A percentile compares a stretch with the other conserved stretches of the same genome.
Evolutionary conservation across 2,797 vertebrate genomes (phyloP).

Genomic region (Melanotaenia pygmaea): DNA sequence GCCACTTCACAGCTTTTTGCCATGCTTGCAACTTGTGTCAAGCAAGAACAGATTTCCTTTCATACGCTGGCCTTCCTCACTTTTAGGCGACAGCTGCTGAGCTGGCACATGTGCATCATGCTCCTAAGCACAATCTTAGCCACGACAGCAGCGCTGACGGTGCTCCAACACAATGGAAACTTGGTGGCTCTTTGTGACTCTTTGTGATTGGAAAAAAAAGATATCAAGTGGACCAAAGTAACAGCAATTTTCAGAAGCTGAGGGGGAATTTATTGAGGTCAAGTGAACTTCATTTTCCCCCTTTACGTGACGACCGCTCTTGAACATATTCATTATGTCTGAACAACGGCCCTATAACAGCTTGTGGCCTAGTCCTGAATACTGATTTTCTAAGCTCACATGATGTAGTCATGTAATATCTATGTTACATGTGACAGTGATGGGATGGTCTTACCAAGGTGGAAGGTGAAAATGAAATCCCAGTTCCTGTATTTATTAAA

Average conservation of each 20-base stretch:
- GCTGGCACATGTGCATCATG: slow-evolving; percentile 65
- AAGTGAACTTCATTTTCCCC: slow-evolving; percentile 66
- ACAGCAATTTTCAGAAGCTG: slow-evolving; percentile 72
- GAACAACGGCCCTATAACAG: slow-evolving; percentile 51
- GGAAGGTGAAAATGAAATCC: slow-evolving; percentile 14
- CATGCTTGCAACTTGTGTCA: slow-evolving; percentile 65
- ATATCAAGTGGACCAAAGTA: slow-evolving; percentile 69
- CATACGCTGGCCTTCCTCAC: slow-evolving; percentile 54
- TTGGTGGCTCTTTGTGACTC: slow-evolving; percentile 53
- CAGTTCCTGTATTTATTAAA: not conserved
- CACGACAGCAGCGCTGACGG: slow-evolving; percentile 69
- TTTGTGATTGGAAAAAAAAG: slow-evolving; percentile 71
- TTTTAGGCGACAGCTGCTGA: slow-evolving; percentile 76
- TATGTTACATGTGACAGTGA: slow-evolving; percentile 11
- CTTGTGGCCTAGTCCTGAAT: slow-evolving; percentile 48
- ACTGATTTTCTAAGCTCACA: slow-evolving; percentile 51
- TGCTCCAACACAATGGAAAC: slow-evolving; percentile 63
- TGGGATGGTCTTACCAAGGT: not conserved
- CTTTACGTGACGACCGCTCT: slow-evolving; percentile 68
- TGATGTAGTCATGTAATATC: slow-evolving; percentile 33
- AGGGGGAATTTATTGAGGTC: slow-evolving; percentile 72
- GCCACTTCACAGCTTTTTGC: slow-evolving; percentile 55
- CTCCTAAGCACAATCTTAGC: slow-evolving; percentile 63
- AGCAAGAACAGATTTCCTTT: slow-evolving; percentile 55
- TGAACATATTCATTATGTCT: slow-evolving; percentile 66